Percentiles rank a stretch among this genome's conserved stretches.
Conservation (phyloP, 64 coral and sea anemone genomes). For the Montipora capricornis region DNA sequence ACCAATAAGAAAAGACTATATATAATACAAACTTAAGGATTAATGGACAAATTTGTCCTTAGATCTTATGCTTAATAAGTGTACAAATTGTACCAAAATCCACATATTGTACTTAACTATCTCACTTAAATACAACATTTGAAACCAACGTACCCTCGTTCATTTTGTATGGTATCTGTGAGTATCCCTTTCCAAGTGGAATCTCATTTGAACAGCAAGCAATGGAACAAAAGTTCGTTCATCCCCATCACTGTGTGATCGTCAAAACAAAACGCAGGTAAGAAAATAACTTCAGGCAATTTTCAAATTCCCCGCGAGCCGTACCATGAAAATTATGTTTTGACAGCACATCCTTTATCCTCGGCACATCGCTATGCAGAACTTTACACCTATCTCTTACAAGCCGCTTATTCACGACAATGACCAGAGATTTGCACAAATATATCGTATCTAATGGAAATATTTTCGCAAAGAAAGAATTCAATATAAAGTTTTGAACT, state of each 20-base stretch:
- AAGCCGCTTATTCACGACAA: neutral
- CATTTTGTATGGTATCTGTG: neutral
- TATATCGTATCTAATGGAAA: neutral
- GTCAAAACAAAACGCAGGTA: neutral
- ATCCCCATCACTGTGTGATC: neutral
- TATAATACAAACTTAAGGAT: too few relatives aligned
- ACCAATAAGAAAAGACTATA: too few relatives aligned
- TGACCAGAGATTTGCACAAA: neutral
- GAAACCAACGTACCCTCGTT: conserved; percentile 3
- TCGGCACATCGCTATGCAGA: neutral
- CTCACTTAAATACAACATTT: too few relatives aligned
- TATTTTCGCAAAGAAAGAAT: conserved; percentile 14
- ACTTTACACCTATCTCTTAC: neutral
- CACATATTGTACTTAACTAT: too few relatives aligned
- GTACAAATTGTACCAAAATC: too few relatives aligned
- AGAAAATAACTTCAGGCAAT: neutral
- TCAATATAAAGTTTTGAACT: neutral
- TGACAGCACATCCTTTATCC: neutral
- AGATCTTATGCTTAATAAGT: too few relatives aligned
- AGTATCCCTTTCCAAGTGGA: neutral
- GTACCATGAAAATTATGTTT: neutral
- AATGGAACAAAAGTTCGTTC: neutral
- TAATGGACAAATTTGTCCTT: too few relatives aligned
- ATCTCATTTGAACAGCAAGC: neutral
- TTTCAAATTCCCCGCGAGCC: conserved; percentile 59